Conservation (phyloP, 2,888 invertebrate species). For the Anticlea derivata region DNA sequence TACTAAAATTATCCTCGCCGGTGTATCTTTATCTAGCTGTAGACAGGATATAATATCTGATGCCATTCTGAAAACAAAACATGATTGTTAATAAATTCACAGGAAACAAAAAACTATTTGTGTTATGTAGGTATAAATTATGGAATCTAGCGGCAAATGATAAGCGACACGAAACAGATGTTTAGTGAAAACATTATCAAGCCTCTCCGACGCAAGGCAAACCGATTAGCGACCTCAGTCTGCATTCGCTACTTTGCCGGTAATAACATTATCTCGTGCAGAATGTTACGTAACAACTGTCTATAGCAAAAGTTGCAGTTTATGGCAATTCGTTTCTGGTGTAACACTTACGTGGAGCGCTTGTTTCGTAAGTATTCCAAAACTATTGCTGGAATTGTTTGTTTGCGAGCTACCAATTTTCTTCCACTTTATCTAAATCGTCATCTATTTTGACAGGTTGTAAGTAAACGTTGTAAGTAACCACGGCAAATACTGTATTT, state of each 20-base stretch:
- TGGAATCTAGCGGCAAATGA: constrained; percentile 27
- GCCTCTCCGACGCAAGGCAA: constrained; percentile 30
- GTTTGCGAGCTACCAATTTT: neutral
- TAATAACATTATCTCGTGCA: constrained; percentile 36
- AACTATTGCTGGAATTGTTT: no score
- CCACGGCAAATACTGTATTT: no score
- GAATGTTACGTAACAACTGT: constrained; percentile 30
- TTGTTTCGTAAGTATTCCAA: neutral
- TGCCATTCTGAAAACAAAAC: constrained; percentile 77
- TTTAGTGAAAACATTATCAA: constrained; percentile 36
- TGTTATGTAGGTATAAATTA: neutral
- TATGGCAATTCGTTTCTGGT: neutral
- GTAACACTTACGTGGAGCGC: neutral
- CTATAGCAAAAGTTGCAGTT: neutral
- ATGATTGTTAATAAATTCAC: neutral
- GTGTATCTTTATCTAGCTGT: constrained; percentile 84
- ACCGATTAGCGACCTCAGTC: constrained; percentile 38
- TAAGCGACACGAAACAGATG: constrained; percentile 44
- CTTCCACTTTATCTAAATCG: no score
- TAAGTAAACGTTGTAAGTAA: no score
- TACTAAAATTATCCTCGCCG: constrained; percentile 84
- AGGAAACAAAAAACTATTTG: neutral
- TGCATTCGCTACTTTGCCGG: constrained; percentile 39
- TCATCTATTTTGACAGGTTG: no score
- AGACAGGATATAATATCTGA: constrained; percentile 85